These are phyloP conservation scores for Druceiella hillmani DNA, from an alignment of 2,888 invertebrate genomes.

Conservation along the genomic window DNA sequence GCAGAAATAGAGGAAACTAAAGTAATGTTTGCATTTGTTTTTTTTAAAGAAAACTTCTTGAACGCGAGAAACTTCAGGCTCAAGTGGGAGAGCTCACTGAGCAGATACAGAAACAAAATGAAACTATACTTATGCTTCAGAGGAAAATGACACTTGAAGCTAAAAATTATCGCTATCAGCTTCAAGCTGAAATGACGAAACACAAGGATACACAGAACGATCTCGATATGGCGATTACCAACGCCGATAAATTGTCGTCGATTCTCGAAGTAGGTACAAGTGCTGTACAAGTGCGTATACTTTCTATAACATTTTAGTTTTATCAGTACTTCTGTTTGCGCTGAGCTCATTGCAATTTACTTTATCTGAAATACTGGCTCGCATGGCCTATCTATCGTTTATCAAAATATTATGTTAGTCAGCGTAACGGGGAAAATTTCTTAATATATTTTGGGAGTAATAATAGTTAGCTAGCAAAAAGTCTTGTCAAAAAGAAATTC, in stretches of 20 bases:
- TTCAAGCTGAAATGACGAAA: slow-evolving; percentile 62
- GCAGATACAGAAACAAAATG: slow-evolving; percentile 56
- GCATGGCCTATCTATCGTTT: too few relatives aligned
- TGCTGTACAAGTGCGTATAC: slow-evolving; percentile 13
- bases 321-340: slow-evolving; percentile 11
- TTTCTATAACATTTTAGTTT: too few relatives aligned
- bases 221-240: slow-evolving; percentile 55
- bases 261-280: slow-evolving; percentile 51
- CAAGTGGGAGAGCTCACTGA: slow-evolving; percentile 53
- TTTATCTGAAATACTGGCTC: too few relatives aligned
- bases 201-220: slow-evolving; percentile 66
- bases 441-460: too few relatives aligned
- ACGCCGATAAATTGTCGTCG: slow-evolving; percentile 56
- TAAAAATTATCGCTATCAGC: slow-evolving; percentile 67
- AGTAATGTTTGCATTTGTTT: too few relatives aligned
- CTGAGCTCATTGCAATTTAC: background rate
- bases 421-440: too few relatives aligned
- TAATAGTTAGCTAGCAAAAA: too few relatives aligned
- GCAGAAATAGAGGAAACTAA: too few relatives aligned
- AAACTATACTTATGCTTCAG: slow-evolving; percentile 58
- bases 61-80: slow-evolving; percentile 66
- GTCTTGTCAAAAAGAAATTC: too few relatives aligned
- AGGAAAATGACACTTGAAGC: slow-evolving; percentile 65
- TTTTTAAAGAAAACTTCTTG: slow-evolving; percentile 56
- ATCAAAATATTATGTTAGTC: too few relatives aligned